phyloP scores from a whole-genome alignment of 2,888 invertebrate species.

The Drosophila paracracens region DNA sequence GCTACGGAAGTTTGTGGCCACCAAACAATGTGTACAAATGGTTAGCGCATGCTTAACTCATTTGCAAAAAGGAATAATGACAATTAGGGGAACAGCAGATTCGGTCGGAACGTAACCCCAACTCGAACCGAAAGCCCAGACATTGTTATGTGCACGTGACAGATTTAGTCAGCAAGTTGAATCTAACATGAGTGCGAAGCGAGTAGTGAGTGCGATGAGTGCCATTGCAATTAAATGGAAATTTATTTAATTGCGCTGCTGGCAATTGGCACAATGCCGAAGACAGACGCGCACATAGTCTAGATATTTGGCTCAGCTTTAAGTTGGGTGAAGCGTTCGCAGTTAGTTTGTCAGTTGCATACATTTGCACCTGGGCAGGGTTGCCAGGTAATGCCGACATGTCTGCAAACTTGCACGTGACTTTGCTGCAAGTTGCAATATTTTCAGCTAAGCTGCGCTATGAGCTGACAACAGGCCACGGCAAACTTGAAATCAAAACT shows the following conservation, averaged over 20 bases:
- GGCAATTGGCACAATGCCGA: slow-evolving; percentile 25
- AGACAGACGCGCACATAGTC: slow-evolving; percentile 1
- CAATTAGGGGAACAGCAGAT: slow-evolving; percentile 30
- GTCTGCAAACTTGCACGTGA: slow-evolving; percentile 79
- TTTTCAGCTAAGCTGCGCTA: slow-evolving; percentile 65
- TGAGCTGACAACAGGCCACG: slow-evolving; percentile 63
- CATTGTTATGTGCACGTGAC: slow-evolving; percentile 66
- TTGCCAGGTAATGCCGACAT: slow-evolving; percentile 55
- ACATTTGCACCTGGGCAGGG: slow-evolving; percentile 34
- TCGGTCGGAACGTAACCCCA: neutral
- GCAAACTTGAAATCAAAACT: slow-evolving; percentile 75
- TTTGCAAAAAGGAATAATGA: slow-evolving; percentile 48
- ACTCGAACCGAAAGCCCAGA: slow-evolving; percentile 19
- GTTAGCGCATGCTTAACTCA: slow-evolving; percentile 42
- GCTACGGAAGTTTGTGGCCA: slow-evolving; percentile 19
- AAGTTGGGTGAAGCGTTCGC: slow-evolving; percentile 30
- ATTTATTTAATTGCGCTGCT: slow-evolving; percentile 56
- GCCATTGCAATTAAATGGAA: slow-evolving; percentile 47
- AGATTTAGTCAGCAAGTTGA: slow-evolving; percentile 58
- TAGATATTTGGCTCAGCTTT: slow-evolving; percentile 19
- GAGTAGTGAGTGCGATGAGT: slow-evolving; percentile 34
- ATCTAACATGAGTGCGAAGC: slow-evolving; percentile 25
- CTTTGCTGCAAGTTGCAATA: slow-evolving; percentile 73
- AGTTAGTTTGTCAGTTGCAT: slow-evolving; percentile 41
- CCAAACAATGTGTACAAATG: slow-evolving; percentile 33